These are phyloP conservation scores for Andrena minutula DNA, from an alignment of 2,888 invertebrate genomes.

Conservation along the genomic window DNA sequence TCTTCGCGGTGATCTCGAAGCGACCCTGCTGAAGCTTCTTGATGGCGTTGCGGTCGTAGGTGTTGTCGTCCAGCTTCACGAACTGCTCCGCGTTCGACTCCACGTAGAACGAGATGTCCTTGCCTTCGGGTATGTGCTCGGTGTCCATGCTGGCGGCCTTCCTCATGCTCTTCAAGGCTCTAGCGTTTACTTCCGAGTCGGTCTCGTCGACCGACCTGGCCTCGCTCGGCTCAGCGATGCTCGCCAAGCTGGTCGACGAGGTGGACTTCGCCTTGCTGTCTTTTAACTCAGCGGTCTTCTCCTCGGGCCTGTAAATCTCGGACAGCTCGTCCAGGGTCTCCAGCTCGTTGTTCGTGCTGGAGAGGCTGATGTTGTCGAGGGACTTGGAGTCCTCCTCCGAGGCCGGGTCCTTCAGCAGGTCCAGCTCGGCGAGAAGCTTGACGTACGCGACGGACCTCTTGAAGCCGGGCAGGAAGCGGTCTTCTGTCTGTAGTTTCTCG, in stretches of 20 bases:
- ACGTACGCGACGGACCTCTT: constrained; percentile 89
- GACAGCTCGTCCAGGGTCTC: constrained; percentile 78
- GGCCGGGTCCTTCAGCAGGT: constrained; percentile 87
- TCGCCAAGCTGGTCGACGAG: constrained; percentile 74
- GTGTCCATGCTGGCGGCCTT: constrained; percentile 71
- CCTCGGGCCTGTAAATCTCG: constrained; percentile 65
- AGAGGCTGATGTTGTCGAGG: constrained; percentile 86
- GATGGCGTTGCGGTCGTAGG: constrained; percentile 80
- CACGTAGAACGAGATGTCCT: constrained; percentile 74
- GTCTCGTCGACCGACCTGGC: constrained; percentile 62
- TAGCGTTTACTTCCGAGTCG: constrained; percentile 60
- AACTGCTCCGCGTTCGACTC: constrained; percentile 77
- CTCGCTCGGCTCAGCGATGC: constrained; percentile 67
- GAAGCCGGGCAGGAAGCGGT: constrained; percentile 89
- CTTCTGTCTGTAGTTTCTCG: constrained; percentile 87
- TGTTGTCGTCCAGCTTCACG: constrained; percentile 77
- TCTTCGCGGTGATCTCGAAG: constrained; percentile 81
- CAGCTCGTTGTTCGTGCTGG: constrained; percentile 84
- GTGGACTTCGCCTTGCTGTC: constrained; percentile 72
- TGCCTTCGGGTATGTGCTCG: constrained; percentile 71
- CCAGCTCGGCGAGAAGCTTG: constrained; percentile 90
- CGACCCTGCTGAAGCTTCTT: constrained; percentile 82
- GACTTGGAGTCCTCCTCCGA: constrained; percentile 87
- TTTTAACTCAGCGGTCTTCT: constrained; percentile 58
- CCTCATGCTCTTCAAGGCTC: constrained; percentile 65